These are phyloP conservation scores for Aethina tumida DNA, from an alignment of 1,140 invertebrate genomes.

Conservation along the genomic window DNA sequence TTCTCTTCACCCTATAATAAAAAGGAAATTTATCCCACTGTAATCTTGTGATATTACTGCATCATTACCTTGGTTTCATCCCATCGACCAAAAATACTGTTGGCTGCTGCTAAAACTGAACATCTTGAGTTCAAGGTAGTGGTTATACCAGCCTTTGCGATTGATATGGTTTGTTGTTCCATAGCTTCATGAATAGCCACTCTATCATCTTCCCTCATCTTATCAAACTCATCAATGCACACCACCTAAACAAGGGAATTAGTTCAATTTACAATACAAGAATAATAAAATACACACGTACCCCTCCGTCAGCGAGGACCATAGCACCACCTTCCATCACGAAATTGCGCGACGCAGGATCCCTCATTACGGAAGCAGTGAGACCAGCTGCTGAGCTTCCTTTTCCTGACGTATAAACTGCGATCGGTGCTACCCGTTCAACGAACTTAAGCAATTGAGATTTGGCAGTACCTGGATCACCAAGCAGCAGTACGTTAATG, in stretches of 20 bases:
- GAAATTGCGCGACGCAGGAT: conserved; percentile 92
- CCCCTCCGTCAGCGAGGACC: conserved; percentile 98
- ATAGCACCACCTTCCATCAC: conserved; percentile 99
- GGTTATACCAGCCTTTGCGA: conserved; percentile 98
- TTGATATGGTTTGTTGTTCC: conserved; percentile 99
- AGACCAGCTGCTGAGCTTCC: conserved; percentile 97
- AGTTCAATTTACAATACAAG: no score
- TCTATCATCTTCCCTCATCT: conserved; percentile 98
- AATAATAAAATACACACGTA: no score
- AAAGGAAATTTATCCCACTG: not conserved
- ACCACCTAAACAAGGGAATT: no score
- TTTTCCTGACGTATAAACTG: conserved; percentile 95
- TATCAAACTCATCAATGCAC: conserved; percentile 99
- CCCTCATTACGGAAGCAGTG: conserved; percentile 93
- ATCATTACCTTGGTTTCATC: conserved; percentile 76
- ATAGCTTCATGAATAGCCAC: conserved; percentile 99
- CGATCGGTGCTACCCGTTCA: conserved; percentile 90
- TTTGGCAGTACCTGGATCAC: conserved; percentile 98
- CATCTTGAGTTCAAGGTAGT: conserved; percentile 97
- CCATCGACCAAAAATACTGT: conserved; percentile 97
- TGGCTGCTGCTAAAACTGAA: conserved; percentile 96
- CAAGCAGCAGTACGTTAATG: conserved; percentile 91
- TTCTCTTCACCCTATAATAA: conserved; percentile 76
- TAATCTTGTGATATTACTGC: conserved; percentile 3
- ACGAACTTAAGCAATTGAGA: conserved; percentile 98